Evolutionary conservation across 1,140 invertebrate species (phyloP).

Genomic region (Drosophila hydei): DNA sequence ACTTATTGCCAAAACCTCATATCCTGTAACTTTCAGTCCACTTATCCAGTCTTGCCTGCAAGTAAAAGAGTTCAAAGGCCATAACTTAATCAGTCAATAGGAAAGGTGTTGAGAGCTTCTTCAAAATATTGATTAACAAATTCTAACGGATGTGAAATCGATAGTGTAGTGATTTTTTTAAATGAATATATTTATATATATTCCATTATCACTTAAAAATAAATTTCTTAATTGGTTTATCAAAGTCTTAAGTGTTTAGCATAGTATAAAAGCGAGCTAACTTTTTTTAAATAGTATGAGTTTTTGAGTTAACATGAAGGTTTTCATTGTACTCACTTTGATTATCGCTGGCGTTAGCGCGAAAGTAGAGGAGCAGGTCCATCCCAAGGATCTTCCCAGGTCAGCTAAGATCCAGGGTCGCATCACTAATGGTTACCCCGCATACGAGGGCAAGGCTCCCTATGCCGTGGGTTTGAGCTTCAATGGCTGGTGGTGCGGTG

Average conservation of each 20-base stretch:
- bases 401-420: conserved; percentile 37
- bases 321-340: conserved; percentile 39
- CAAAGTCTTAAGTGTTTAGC: not conserved
- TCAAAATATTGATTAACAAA: not conserved
- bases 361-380: conserved; percentile 20
- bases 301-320: conserved; percentile 41
- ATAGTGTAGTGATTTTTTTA: not conserved
- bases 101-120: too few relatives aligned
- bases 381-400: conserved; percentile 17
- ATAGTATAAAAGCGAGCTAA: not conserved
- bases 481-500: conserved; percentile 85
- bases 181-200: not conserved
- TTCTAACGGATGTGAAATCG: not conserved
- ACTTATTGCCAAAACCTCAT: too few relatives aligned
- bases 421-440: conserved; percentile 67
- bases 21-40: too few relatives aligned
- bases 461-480: conserved; percentile 84
- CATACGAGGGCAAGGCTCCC: conserved; percentile 84
- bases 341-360: conserved; percentile 18
- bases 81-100: too few relatives aligned
- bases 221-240: not conserved
- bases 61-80: too few relatives aligned
- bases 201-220: not conserved
- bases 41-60: too few relatives aligned
- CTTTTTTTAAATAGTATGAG: not conserved